Base-by-base conservation (phyloP, 2,797 vertebrate genomes). In the Cryptoprocta ferox region DNA sequence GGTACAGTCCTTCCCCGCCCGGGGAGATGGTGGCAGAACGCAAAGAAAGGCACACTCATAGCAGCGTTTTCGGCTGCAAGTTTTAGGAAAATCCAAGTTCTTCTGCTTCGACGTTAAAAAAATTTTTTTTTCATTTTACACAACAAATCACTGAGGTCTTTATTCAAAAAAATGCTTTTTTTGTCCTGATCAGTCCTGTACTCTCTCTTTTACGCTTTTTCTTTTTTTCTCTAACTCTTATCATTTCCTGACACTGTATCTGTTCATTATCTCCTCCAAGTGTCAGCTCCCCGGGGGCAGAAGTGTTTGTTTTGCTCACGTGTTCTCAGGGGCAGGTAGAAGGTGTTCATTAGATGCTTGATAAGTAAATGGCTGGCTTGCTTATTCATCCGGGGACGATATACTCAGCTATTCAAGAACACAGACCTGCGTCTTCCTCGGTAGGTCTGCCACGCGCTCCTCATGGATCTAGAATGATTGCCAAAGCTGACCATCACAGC, bases 111-210 rank as follows among this genome's bases (percentile, higher is more conserved):
- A 42, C n/a, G 24, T 66, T 48, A 73, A 32, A 37, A 15, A 61
- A 24, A 3, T 59, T 59, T 56, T 56, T 39, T 68, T 75, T 86
- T 48, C n/a, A 50, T 61, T 13, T 75, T 75, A 65, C 11, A 80
- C 19, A 32, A 93, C 50, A 63, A 48, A 48, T 63, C n/a, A 42
- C 30, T 79, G 26, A 79, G 50, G n/a, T 50, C 39, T 83, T 95
- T 53, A 68, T 61, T 91, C 42, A 39, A 84, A 75, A 86, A 86
- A 66, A 21, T 4, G 35, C 56, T 18, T 81, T n/a, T n/a, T n/a
- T n/a, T n/a, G n/a, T n/a, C n/a, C 65, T 15, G 15, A 50, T n/a
- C 61, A 8, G 18, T 24, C 37, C n/a, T 13, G n/a, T 37, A 35
- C 3, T n/a, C 61, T 66, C 16, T 32, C 61, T 66, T 56, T 83